Percentiles rank a stretch among this genome's conserved stretches.
Evolutionary conservation across 2,888 invertebrate species (phyloP).

Genomic region (Subacronicta megacephala): DNA sequence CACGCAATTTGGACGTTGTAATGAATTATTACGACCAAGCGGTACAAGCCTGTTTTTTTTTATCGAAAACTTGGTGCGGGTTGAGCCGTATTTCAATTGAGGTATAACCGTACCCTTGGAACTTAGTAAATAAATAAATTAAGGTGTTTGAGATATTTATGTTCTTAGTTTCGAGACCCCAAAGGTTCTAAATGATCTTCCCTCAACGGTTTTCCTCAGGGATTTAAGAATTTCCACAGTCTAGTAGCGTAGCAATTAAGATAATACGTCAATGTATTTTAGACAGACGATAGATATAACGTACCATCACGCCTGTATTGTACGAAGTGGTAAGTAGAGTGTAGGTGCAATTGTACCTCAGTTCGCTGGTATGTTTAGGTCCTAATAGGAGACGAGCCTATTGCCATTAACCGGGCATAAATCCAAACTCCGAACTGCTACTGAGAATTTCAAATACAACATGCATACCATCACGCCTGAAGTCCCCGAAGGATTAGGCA

Average conservation of each 20-base stretch:
- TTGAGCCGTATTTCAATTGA: slow-evolving; percentile 49
- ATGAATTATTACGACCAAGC: slow-evolving; percentile 44
- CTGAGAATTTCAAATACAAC: too few species aligned
- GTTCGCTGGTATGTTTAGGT: too few species aligned
- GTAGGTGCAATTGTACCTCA: too few species aligned
- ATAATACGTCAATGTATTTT: not conserved
- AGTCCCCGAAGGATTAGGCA: too few species aligned
- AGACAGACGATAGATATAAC: too few species aligned
- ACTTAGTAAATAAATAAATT: slow-evolving; percentile 66
- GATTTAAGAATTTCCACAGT: not conserved
- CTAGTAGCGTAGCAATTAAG: not conserved
- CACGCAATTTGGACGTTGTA: slow-evolving; percentile 32
- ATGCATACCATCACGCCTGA: too few species aligned
- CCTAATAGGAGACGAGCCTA: too few species aligned
- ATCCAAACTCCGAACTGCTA: too few species aligned
- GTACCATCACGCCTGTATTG: too few species aligned
- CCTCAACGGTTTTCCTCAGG: slow-evolving; percentile 1
- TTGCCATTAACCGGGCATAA: too few species aligned
- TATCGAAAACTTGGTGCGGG: slow-evolving; percentile 37
- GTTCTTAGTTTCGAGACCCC: slow-evolving; percentile 54
- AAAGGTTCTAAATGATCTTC: slow-evolving; percentile 38
- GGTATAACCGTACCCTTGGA: slow-evolving; percentile 45
- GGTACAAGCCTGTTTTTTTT: slow-evolving; percentile 34
- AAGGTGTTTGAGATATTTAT: slow-evolving; percentile 58
- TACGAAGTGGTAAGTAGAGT: too few species aligned